Base-by-base conservation (phyloP, 2,113 vertebrate genomes). In the Tychaedon coryphoeus region DNA sequence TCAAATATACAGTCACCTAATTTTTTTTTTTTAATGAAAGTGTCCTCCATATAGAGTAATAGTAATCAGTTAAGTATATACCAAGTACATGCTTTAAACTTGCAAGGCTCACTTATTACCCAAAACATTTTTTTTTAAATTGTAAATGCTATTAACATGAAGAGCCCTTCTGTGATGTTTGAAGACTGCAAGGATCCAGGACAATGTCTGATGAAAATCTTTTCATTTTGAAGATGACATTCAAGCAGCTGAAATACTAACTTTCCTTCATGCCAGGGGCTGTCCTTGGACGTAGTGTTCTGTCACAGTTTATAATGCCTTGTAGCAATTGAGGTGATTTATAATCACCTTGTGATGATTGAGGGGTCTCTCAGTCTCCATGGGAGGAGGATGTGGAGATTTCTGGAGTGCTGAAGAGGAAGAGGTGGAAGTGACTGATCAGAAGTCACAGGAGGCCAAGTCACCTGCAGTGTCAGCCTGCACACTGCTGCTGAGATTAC, bases 381-480 rank as follows among this genome's bases (percentile, higher is more conserved):
- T 1, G 65, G 51, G 47, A 88, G 34, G 20, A 70, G 51, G 19
- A 40, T 0, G 0, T 71, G 33, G 47, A 50, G n/a, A 40, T 58
- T 88, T 83, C 43, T 93, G 86, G 29, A 62, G 5, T 25, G 17
- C 47, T 75, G 43, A 38, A 58, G 56, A 76, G 74, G 43, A 72
- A 23, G 38, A 60, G 43, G 18, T 72, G 19, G 33, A 85, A 64
- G 47, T 45, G 57, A 22, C 36, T 45, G 65, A 71, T 60, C 19
- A 65, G 87, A 72, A 82, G 70, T 33, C 1, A 1, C n/a, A 75
- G 50, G 40, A 60, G 70, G 42, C n/a, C 38, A 48, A 24, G 24
- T 88, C 19, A 31, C 36, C n/a, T 0, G 0, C 8, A 3, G 61
- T 34, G 54, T 64, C 58, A 65, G 31, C 12, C 61, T 56, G 58